Percentiles rank a stretch among this genome's conserved stretches.
These are phyloP conservation scores for Pheucticus melanocephalus DNA, from an alignment of 2,113 vertebrate species.

Conservation along the genomic window DNA sequence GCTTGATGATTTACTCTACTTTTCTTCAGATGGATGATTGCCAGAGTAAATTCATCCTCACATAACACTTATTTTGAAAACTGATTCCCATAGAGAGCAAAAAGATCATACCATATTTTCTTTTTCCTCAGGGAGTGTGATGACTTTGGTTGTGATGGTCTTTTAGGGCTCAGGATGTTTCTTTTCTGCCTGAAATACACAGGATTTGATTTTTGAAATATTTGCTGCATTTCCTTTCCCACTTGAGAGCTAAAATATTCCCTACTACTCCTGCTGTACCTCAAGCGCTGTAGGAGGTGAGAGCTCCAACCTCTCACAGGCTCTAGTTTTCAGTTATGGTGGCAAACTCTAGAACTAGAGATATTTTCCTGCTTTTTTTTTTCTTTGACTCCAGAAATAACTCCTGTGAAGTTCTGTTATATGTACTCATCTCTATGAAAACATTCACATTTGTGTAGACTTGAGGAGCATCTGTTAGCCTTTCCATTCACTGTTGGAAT, in stretches of 20 bases:
- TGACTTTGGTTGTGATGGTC: not conserved
- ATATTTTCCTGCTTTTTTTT: not conserved
- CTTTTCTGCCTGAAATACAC: not conserved
- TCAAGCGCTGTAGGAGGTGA: not conserved
- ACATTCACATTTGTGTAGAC: not conserved
- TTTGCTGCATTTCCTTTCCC: slow-evolving; percentile 34
- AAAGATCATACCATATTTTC: not conserved
- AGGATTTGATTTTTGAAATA: not conserved
- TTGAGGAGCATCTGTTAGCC: not conserved
- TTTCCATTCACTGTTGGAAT: not conserved
- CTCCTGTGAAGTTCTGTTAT: not conserved
- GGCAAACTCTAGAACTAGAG: not conserved
- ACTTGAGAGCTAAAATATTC: slow-evolving; percentile 12
- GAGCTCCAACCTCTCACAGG: not conserved
- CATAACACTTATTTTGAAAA: slow-evolving; percentile 11
- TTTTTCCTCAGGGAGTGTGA: not conserved
- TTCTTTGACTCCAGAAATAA: not conserved
- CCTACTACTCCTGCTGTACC: not conserved
- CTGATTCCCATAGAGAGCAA: slow-evolving; percentile 5
- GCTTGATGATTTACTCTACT: not conserved
- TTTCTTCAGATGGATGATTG: not conserved
- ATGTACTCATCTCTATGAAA: not conserved
- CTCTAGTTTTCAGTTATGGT: not conserved
- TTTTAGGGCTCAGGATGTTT: slow-evolving; percentile 7
- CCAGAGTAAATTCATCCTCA: slow-evolving; percentile 16